Evolutionary conservation across 2,113 vertebrate genomes (phyloP), one percentile per base, ranked within the genome.

Genomic region (Alectura lathami): DNA sequence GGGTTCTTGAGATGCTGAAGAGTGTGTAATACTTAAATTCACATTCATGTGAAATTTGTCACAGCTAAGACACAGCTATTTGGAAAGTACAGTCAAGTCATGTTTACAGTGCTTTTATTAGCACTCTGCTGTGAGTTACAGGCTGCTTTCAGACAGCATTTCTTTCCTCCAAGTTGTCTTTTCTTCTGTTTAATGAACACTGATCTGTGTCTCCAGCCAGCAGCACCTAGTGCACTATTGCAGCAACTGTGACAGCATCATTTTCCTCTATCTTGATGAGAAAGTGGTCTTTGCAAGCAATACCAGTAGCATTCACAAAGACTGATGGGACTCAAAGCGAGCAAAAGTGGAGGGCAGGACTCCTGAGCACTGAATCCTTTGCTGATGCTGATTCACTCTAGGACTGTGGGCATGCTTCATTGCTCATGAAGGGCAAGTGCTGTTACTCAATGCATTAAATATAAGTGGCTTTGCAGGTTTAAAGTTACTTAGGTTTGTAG

Each of bases 31-130:
- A 62, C 62, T 85, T 88, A 57, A 80, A 77, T 83, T 89, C 40
- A 10, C 12, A 51, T 85, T 80, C 32, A 11, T 50, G 24, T 50
- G n/a, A 80, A 85, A 60, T 86, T 89, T 87, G 36, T 72, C 43
- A 73, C 27, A 54, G 38, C 57, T 75, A 76, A 21, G 36, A 47
- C 36, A 62, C 30, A 93, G 68, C 54, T 83, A 36, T 74, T 88
- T 3, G 6, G 59, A 91, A 90, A 86, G 53, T 53, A 53, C 54
- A 74, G 83, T 86, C 82, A 79, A 93, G 50, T 70, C 15, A 50
- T 90, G 63, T 93, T 95, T 89, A 88, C 72, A 69, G 36, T 83
- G 54, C 29, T 94, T 89, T 83, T 96, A 93, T 73, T 89, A 92
- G 40, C 53, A 12, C 38, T 91, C 36, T 76, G 27, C 36, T 66